phyloP scores from a whole-genome alignment of 1,140 invertebrate species.

The Rhizoglyphus robini region DNA sequence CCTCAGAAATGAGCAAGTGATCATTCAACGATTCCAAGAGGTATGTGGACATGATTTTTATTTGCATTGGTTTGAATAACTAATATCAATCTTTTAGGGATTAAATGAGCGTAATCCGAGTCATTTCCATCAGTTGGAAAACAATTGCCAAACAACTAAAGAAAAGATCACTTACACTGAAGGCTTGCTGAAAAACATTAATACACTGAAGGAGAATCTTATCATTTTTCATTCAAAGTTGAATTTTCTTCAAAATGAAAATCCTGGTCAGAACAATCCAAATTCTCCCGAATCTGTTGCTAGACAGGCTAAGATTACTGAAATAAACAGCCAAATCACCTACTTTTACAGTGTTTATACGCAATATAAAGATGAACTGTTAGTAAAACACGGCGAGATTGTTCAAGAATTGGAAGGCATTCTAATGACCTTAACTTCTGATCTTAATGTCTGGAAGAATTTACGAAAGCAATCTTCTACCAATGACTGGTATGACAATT shows the following conservation, averaged over 20 bases:
- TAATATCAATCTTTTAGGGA: not conserved
- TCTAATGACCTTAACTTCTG: not conserved
- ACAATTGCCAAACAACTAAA: not conserved
- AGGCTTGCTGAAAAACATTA: constrained; percentile 1
- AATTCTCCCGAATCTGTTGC: not conserved
- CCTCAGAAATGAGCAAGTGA: not conserved
- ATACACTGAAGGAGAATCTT: not conserved
- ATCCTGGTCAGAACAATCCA: not conserved
- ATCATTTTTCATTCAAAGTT: not conserved
- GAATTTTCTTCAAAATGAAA: not conserved
- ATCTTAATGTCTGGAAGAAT: constrained; percentile 12
- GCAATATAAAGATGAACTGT: not conserved
- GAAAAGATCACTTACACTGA: not conserved
- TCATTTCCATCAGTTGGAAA: constrained; percentile 12
- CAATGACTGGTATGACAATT: not conserved
- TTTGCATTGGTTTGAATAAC: not conserved
- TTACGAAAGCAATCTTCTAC: not conserved
- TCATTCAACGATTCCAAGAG: constrained; percentile 5
- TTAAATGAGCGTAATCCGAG: not conserved
- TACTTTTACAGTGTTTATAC: not conserved
- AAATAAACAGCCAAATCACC: not conserved
- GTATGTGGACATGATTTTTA: not conserved
- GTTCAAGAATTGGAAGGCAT: constrained; percentile 2
- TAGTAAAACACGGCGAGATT: not conserved
- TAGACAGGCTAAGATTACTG: not conserved